Evolutionary conservation across 2,113 vertebrate species (phyloP).

Genomic region (Scopus umbretta): DNA sequence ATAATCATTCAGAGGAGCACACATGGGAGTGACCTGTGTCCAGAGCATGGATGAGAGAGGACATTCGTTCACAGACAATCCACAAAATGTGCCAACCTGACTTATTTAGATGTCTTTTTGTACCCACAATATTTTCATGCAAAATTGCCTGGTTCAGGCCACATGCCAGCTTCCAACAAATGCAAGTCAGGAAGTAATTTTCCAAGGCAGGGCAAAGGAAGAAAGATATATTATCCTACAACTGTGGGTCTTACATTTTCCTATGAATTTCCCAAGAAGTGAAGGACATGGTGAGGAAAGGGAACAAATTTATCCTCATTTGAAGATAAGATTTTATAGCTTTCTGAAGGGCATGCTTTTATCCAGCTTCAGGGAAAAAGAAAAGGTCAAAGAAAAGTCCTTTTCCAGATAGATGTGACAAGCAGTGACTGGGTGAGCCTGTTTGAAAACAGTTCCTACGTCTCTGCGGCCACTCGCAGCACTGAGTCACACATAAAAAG

Average conservation of each 20-base stretch:
- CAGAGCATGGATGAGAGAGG: neutral
- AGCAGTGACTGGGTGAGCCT: neutral
- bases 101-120: neutral
- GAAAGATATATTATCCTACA: neutral
- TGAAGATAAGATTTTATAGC: neutral
- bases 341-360: neutral
- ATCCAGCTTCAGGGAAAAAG: neutral
- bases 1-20: neutral
- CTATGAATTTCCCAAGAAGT: neutral
- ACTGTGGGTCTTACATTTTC: neutral
- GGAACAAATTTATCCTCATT: neutral
- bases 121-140: neutral
- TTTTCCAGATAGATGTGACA: neutral
- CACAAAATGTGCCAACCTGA: neutral
- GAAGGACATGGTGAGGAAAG: accelerated
- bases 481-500: neutral
- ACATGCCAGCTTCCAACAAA: neutral
- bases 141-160: neutral
- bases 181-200: neutral
- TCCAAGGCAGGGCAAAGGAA: neutral
- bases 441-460: neutral
- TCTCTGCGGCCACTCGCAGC: accelerated
- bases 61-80: neutral
- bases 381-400: neutral
- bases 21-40: neutral